Base-by-base conservation (phyloP, 2,797 vertebrate genomes). In the Leucoraja ocellata region DNA sequence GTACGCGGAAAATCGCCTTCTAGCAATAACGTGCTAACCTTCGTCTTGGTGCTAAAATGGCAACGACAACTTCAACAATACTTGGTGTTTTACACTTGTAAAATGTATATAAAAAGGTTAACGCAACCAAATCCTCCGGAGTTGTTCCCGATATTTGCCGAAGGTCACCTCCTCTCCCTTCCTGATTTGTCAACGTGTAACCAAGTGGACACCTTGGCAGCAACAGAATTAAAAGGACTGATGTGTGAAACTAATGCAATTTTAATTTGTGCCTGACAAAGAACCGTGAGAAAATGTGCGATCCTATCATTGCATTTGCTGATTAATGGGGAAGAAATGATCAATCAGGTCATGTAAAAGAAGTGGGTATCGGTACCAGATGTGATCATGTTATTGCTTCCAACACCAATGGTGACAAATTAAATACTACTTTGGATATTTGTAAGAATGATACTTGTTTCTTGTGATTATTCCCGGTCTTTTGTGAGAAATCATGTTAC, bases 41-140 rank as follows among this genome's bases (percentile, higher is more conserved):
- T 88, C 84, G 68, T 68, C 90, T 91, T 91, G 90, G 90, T 92
- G 90, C 90, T 76, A 92, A 92, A 92, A 92, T 58, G 90, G 84
- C 84, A 88, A 88, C 32, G 46, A 92, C 25, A 74, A 23, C 73
- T 92, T 92, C 74, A 92, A 92, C 90, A 92, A 54, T 88, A 21
- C 84, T 88, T 7, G 63, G 84, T 88, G 84, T 65, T 88, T 88
- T 88, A 88, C 84, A 88, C 83, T 84, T 84, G 83, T 86, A n/a
- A 86, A 73, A 74, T 71, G 88, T 71, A 73, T 74, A 91, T 91
- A 73, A 71, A 73, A 71, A 91, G 46, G 65, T 73, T 91, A 28
- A 86, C 83, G 65, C n/a, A 23, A 92, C 90, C 90, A 92, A 92
- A 92, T 76, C 13, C 14, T 92, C 71, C 54, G 90, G 76, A 76